Conservation (phyloP, 2,888 invertebrate genomes). For the Alsophila aescularia region DNA sequence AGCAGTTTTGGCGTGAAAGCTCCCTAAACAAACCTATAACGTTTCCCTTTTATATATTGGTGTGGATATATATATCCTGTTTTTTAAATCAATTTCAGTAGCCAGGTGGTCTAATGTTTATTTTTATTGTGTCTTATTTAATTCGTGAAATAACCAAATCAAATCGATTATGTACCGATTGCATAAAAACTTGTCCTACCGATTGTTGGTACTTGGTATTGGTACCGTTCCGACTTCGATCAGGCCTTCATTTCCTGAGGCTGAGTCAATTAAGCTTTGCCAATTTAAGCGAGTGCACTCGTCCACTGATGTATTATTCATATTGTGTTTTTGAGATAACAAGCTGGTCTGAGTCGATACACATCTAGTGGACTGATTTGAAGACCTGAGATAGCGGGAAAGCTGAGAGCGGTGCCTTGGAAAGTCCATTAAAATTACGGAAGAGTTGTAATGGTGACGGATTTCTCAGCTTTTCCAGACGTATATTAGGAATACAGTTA, state of each 20-base stretch:
- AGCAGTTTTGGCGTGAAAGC: no score
- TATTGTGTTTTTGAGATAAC: constrained; percentile 84
- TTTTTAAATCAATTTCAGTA: constrained; percentile 1
- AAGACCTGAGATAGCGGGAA: constrained; percentile 60
- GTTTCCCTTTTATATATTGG: no score
- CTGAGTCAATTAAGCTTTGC: constrained; percentile 80
- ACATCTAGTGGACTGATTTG: constrained; percentile 81
- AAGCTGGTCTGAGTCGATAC: constrained; percentile 80
- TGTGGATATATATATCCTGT: constrained; percentile 14
- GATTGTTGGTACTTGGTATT: background rate
- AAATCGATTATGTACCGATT: constrained; percentile 47
- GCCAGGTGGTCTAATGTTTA: constrained; percentile 24
- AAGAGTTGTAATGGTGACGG: constrained; percentile 34
- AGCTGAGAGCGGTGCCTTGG: constrained; percentile 49
- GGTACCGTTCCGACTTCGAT: constrained; percentile 26
- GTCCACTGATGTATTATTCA: constrained; percentile 82
- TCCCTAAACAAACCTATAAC: no score
- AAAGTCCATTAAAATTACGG: constrained; percentile 67
- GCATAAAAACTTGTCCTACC: constrained; percentile 29
- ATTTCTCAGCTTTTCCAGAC: constrained; percentile 45
- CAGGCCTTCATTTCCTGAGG: constrained; percentile 66
- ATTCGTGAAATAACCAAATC: constrained; percentile 23
- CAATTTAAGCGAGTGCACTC: constrained; percentile 76
- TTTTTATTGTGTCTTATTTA: constrained; percentile 12
- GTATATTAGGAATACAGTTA: constrained; percentile 11